phyloP scores from a whole-genome alignment of 2,888 invertebrate genomes.

The Pocota personata region DNA sequence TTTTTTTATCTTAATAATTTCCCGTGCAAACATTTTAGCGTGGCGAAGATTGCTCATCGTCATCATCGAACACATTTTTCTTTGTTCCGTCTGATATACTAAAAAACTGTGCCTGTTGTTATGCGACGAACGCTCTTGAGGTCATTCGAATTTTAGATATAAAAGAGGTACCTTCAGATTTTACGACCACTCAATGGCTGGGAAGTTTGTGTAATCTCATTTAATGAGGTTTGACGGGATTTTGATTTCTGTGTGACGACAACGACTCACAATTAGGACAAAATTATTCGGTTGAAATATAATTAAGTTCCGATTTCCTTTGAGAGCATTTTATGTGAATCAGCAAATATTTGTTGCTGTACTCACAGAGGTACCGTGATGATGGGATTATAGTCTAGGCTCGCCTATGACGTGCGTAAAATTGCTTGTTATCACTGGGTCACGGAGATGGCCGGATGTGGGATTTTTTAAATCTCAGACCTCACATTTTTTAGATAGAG shows the following conservation, averaged over 20 bases:
- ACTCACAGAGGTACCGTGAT: no score
- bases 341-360: background rate
- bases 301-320: background rate
- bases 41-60: slow-evolving; percentile 32
- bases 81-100: slow-evolving; percentile 10
- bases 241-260: background rate
- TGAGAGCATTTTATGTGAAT: background rate
- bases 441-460: background rate
- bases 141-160: slow-evolving; percentile 41
- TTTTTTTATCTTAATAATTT: background rate
- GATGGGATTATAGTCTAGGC: background rate
- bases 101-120: slow-evolving; percentile 33
- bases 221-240: no score
- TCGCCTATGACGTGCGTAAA: background rate
- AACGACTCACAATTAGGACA: background rate
- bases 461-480: background rate
- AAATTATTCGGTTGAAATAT: background rate
- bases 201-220: background rate
- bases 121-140: slow-evolving; percentile 43
- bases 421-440: background rate
- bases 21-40: slow-evolving; percentile 2
- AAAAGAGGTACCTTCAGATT: slow-evolving; percentile 26
- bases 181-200: background rate
- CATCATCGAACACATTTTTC: slow-evolving; percentile 27
- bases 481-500: background rate